Evolutionary conservation across 2,888 invertebrate species (phyloP).

Genomic region (Diabrotica balteata): DNA sequence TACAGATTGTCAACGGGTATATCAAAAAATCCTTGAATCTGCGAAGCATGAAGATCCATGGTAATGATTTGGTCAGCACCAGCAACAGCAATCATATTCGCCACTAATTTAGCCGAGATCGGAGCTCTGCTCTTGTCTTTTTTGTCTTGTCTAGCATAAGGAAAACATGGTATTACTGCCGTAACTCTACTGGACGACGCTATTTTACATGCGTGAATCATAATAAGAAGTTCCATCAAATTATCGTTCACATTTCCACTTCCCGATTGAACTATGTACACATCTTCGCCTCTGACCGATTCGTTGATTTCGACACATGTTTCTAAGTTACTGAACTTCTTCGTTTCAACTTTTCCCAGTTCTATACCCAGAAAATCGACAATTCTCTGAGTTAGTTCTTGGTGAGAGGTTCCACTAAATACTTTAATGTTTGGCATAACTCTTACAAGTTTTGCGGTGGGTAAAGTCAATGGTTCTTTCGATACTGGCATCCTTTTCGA

Average conservation of each 20-base stretch:
- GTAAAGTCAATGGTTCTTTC: constrained; percentile 5
- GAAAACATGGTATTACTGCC: constrained; percentile 94
- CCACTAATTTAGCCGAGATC: constrained; percentile 91
- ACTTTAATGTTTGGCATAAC: constrained; percentile 31
- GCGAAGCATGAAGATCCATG: constrained; percentile 95
- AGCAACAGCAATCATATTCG: constrained; percentile 92
- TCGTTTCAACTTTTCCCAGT: constrained; percentile 79
- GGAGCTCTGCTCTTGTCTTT: constrained; percentile 95
- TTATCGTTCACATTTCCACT: constrained; percentile 94
- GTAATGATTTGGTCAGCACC: constrained; percentile 96
- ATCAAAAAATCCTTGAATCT: constrained; percentile 96
- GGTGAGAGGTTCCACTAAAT: constrained; percentile 97
- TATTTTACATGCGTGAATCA: constrained; percentile 96
- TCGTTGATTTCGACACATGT: constrained; percentile 97
- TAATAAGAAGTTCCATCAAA: constrained; percentile 92
- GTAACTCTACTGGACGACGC: constrained; percentile 92
- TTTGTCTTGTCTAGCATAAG: constrained; percentile 93
- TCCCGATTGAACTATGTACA: constrained; percentile 93
- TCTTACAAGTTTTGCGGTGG: neutral
- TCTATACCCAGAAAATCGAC: constrained; percentile 97
- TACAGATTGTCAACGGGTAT: constrained; percentile 95
- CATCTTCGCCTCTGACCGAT: constrained; percentile 96
- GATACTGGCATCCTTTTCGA: constrained; percentile 16
- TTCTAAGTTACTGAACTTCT: constrained; percentile 99
- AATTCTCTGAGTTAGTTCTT: constrained; percentile 93